Evolutionary conservation across 2,797 vertebrate genomes (phyloP).

Genomic region (Cynopterus sphinx): DNA sequence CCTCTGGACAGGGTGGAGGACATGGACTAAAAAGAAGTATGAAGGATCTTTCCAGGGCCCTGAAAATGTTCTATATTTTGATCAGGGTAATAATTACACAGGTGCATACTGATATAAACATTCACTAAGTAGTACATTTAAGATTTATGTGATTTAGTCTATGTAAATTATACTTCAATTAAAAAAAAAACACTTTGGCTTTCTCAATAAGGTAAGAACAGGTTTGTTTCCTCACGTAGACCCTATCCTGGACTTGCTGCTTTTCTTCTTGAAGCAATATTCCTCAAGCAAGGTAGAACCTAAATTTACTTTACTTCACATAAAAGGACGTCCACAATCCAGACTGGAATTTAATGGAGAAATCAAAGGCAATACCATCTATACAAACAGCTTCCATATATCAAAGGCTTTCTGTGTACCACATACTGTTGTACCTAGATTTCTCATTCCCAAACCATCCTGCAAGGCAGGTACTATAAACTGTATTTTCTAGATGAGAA

Average conservation of each 20-base stretch:
- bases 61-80: background rate
- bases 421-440: too few species aligned
- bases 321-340: background rate
- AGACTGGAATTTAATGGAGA: background rate
- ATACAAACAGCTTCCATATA: background rate
- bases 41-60: background rate
- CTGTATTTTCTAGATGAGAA: background rate
- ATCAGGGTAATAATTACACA: background rate
- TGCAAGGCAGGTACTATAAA: background rate
- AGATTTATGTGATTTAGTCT: background rate
- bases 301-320: background rate
- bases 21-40: background rate
- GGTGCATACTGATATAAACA: background rate
- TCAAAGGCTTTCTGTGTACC: background rate
- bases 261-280: conserved; percentile 1
- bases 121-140: background rate
- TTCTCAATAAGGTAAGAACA: background rate
- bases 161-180: background rate
- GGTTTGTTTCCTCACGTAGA: background rate
- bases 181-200: background rate
- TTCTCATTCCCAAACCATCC: background rate
- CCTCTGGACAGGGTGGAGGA: background rate
- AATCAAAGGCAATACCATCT: background rate
- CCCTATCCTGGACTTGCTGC: background rate
- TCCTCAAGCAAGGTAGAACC: background rate